Evolutionary conservation across 2,797 vertebrate genomes (phyloP), one percentile per base, ranked within the genome.

Genomic region (Smutsia temminckii): DNA sequence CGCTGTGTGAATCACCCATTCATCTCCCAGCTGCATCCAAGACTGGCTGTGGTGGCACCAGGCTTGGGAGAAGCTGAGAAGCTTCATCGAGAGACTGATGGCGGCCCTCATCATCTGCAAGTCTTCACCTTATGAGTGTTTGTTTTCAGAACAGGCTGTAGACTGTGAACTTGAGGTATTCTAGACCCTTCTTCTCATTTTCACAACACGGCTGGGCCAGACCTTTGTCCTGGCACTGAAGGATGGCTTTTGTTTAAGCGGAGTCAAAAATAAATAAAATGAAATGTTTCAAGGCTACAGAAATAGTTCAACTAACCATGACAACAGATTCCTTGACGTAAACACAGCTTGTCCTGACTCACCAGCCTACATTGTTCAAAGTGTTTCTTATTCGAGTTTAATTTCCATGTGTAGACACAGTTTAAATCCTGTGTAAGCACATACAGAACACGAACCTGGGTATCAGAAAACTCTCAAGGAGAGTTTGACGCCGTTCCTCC

Each of bases 1-100:
- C 12, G 0, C 0, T 12, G 11, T 1, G 0, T 0, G 0, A 7
- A 1, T 9, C 23, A 3, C 12, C 61, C 6, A 8, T 13, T 18
- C 12, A 2, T 4, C 17, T 72, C 66, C n/a, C 16, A 49, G 6
- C 25, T 29, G 17, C 42, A 4, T 6, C 10, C 6, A 42, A 17
- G 49, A 64, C n/a, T 0, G 2, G 34, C 49, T 8, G 80, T 55
- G 34, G 42, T 0, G 1, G 21, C 29, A 64, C 37, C 4, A 0
- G 5, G 20, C 1, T 2, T 55, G 2, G 32, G 63, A 46, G 46
- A 12, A 46, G 46, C 46, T 46, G 46, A 46, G 46, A 12, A 46
- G 46, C 46, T 46, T 11, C 10, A 2, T 46, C 10, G 46, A 12
- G 46, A 46, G 46, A 46, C 11, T 2, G 46, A 46, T 46, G 46